Evolutionary conservation across 92 coral and sea anemone species (phyloP), one percentile per base, ranked within the genome.

Genomic region (Heliopora coerulea): DNA sequence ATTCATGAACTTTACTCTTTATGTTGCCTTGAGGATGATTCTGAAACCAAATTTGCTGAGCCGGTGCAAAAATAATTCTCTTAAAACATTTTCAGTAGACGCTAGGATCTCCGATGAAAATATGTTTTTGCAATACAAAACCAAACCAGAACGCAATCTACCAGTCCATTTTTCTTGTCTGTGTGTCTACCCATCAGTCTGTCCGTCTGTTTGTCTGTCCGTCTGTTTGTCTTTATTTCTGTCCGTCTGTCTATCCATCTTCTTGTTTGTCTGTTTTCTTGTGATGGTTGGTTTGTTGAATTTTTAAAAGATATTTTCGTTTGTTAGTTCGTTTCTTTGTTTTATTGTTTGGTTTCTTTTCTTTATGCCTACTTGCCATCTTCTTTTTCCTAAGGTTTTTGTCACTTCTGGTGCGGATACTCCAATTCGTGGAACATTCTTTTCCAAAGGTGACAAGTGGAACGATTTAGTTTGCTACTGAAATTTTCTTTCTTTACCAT

Each of bases 381-480:
- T 28, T 56, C 11, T 56, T 14, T 23, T 57, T 54, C 31, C 19
- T 18, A 67, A 93, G 98, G 96, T 93, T 24, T 93, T 93, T 63
- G 70, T 93, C 44, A 78, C 84, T 41, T 96, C 98, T 1, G 98
- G 96, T 6, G 86, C 98, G 11, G 74, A 90, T 35, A 84, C 96
- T 9, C 98, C 98, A 5, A 72, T 93, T 19, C 91, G 91, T 54
- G 98, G 98, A 46, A 93, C 98, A 0, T 93, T 93, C 88, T 93
- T 93, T 73, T 93, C 98, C 44, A 93, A 93, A 88, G 98, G 98
- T 90, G 41, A 78, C 26, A n/a, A 12, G n/a, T n/a, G n/a, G n/a
- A n/a, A n/a, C n/a, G n/a, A n/a, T n/a, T n/a, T n/a, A n/a, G n/a
- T n/a, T n/a, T n/a, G n/a, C n/a, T n/a, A n/a, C n/a, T n/a, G n/a